A percentile compares a stretch with the other conserved stretches of the same genome.
phyloP scores from a whole-genome alignment of 2,113 vertebrate genomes.

The Sturnira hondurensis region DNA sequence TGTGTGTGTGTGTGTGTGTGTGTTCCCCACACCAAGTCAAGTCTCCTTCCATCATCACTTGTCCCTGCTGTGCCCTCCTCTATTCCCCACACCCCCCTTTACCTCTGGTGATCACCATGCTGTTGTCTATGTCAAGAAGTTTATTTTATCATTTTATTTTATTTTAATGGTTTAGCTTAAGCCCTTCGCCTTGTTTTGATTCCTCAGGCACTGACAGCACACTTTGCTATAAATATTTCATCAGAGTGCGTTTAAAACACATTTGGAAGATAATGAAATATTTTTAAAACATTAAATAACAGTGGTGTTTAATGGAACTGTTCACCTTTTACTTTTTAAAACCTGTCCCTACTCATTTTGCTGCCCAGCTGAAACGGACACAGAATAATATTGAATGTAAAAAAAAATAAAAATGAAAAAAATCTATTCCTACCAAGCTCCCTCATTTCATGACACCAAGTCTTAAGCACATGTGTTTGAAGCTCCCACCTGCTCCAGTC shows the following conservation, averaged over 20 bases:
- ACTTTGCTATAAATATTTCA: not conserved
- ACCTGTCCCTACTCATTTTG: not conserved
- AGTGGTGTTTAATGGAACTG: not conserved
- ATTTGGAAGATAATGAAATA: not conserved
- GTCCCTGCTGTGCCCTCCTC: not conserved
- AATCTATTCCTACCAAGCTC: not conserved
- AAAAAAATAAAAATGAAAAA: not conserved
- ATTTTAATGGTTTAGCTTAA: not conserved
- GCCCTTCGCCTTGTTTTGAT: not conserved
- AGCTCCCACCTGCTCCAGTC: not conserved
- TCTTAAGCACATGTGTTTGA: not conserved
- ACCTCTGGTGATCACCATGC: not conserved
- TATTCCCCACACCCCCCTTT: not conserved
- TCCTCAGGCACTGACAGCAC: not conserved
- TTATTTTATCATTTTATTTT: not conserved
- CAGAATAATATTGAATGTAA: not conserved
- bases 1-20: not conserved
- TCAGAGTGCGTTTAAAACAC: slow-evolving; percentile 2
- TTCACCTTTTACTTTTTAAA: slow-evolving; percentile 4
- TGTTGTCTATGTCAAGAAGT: not conserved
- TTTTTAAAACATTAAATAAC: not conserved
- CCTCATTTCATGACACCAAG: not conserved
- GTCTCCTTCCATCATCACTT: not conserved
- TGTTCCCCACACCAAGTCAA: too few species aligned
- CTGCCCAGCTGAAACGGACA: not conserved